phyloP scores from a whole-genome alignment of 2,888 invertebrate species.

The Drosophila longiperda region DNA sequence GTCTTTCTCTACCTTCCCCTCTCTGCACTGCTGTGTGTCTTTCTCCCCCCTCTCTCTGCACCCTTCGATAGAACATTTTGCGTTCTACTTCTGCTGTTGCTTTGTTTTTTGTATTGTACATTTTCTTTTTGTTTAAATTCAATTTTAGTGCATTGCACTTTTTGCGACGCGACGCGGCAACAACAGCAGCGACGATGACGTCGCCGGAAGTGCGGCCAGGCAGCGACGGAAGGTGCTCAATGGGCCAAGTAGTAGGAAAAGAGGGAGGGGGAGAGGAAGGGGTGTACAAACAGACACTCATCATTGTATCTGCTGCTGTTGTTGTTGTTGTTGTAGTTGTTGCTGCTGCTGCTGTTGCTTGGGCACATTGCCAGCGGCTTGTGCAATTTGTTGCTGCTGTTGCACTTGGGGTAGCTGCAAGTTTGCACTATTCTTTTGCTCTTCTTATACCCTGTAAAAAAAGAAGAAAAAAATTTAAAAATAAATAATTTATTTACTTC shows the following conservation, averaged over 20 bases:
- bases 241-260: not conserved
- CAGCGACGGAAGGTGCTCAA: conserved; percentile 36
- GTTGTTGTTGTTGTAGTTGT: conserved; percentile 20
- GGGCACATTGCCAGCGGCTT: conserved; percentile 65
- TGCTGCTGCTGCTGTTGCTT: conserved; percentile 28
- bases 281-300: conserved; percentile 44
- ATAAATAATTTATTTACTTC: not conserved
- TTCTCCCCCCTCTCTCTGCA: not conserved
- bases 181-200: conserved; percentile 29
- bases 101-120: conserved; percentile 27
- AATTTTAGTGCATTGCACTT: conserved; percentile 80
- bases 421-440: not conserved
- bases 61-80: conserved; percentile 25
- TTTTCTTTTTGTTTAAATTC: conserved; percentile 74
- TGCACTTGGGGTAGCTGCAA: conserved; percentile 27
- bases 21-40: not conserved
- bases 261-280: conserved; percentile 29
- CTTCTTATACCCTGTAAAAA: conserved; percentile 11
- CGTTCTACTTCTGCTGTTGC: conserved; percentile 57
- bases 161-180: conserved; percentile 50
- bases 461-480: not conserved
- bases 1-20: conserved; percentile 6
- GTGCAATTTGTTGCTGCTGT: conserved; percentile 39
- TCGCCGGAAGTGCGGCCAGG: conserved; percentile 71
- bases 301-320: conserved; percentile 24